phyloP scores from a whole-genome alignment of 2,113 vertebrate species.

The Corythornis cristatus region DNA sequence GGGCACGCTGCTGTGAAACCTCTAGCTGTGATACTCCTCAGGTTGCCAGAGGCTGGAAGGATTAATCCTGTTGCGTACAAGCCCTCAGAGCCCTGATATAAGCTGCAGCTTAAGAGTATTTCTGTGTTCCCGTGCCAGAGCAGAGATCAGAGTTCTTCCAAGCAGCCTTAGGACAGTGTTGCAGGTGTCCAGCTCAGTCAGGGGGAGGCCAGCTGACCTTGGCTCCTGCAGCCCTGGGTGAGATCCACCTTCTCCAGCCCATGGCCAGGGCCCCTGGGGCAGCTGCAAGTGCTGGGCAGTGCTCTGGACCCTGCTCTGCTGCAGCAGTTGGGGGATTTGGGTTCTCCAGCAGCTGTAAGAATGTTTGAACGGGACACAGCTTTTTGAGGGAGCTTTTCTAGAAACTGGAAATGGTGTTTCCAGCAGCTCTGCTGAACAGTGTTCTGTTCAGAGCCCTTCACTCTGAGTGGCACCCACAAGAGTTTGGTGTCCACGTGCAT shows the following conservation, averaged over 20 bases:
- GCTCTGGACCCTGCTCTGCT: background rate
- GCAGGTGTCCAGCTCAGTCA: background rate
- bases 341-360: background rate
- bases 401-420: background rate
- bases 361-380: background rate
- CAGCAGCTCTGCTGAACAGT: background rate
- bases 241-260: background rate
- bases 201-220: background rate
- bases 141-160: background rate
- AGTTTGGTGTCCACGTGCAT: background rate
- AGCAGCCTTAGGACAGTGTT: background rate
- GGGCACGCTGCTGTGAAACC: background rate
- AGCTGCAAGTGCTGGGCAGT: background rate
- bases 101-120: background rate
- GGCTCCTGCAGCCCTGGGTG: background rate
- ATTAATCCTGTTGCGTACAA: background rate
- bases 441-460: background rate
- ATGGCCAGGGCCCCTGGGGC: rapidly evolving
- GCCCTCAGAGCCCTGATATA: background rate
- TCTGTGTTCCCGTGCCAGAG: background rate
- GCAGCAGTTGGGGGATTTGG: background rate
- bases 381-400: slow-evolving; percentile 13
- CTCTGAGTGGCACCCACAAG: background rate
- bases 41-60: background rate
- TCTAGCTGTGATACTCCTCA: background rate